These are phyloP conservation scores for Metallyticus violacea DNA, from an alignment of 2,888 invertebrate species.

Conservation along the genomic window DNA sequence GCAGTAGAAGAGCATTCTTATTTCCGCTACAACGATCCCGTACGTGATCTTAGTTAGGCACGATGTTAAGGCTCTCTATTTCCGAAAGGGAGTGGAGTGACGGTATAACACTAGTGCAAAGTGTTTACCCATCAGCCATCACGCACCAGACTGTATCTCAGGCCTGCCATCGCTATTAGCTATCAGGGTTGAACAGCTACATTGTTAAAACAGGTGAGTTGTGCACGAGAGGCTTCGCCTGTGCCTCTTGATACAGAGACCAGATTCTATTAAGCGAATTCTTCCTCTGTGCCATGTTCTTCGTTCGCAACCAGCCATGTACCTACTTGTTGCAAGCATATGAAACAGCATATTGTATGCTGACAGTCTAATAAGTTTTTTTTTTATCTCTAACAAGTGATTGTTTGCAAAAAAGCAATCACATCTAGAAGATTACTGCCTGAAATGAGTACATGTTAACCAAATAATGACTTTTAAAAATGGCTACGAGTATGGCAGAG, in stretches of 20 bases:
- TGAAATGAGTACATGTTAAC: too few species aligned
- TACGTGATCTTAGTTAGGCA: neutral
- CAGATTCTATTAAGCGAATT: too few species aligned
- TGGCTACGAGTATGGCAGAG: too few species aligned
- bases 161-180: neutral
- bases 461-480: too few species aligned
- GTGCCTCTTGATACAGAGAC: neutral
- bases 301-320: too few species aligned
- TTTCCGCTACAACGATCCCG: neutral
- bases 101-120: neutral
- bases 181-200: neutral
- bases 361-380: too few species aligned
- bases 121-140: neutral
- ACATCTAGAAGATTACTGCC: too few species aligned
- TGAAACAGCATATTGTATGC: too few species aligned
- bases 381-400: too few species aligned
- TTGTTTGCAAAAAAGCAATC: too few species aligned
- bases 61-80: neutral
- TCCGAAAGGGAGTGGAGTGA: neutral
- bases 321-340: too few species aligned
- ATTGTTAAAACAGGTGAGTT: neutral
- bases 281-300: too few species aligned
- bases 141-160: neutral
- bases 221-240: neutral
- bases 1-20: neutral